Percentiles rank a stretch among this genome's conserved stretches.
These are phyloP conservation scores for Agriopis marginaria DNA, from an alignment of 2,888 invertebrate genomes.

Conservation along the genomic window DNA sequence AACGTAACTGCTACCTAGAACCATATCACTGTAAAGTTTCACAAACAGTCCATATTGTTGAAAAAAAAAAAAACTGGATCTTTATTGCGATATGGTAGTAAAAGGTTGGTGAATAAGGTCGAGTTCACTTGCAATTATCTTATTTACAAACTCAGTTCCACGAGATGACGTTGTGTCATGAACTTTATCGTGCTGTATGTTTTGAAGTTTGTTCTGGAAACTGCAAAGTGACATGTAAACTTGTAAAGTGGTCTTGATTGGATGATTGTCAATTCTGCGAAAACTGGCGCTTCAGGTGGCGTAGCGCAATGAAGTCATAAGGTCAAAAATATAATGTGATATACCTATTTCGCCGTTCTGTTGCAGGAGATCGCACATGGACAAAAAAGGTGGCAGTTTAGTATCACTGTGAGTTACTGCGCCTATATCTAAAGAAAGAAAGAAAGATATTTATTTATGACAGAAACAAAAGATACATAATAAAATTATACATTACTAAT, in stretches of 20 bases:
- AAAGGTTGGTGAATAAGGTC: not conserved
- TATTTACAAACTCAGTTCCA: conserved; percentile 40
- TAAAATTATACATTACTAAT: too few relatives aligned
- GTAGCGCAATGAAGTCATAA: not conserved
- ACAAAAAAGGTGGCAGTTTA: too few relatives aligned
- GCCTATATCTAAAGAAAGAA: too few relatives aligned
- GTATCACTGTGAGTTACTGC: too few relatives aligned
- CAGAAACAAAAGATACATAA: too few relatives aligned
- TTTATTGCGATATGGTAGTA: conserved; percentile 16
- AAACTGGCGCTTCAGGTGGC: not conserved
- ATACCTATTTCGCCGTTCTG: too few relatives aligned
- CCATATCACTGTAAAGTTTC: conserved; percentile 6
- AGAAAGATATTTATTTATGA: too few relatives aligned
- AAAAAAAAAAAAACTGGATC: not conserved
- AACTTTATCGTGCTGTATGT: conserved; percentile 30
- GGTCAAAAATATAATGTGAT: not conserved
- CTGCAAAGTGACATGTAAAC: not conserved
- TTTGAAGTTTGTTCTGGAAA: conserved; percentile 19
- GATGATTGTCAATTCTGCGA: not conserved
- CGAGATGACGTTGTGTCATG: conserved; percentile 42
- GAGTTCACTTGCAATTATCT: conserved; percentile 42
- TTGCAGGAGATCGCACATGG: too few relatives aligned
- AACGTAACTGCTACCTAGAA: conserved; percentile 1
- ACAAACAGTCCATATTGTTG: not conserved
- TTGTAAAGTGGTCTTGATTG: not conserved